Evolutionary conservation across 2,888 invertebrate genomes (phyloP).

Genomic region (Agonum fuliginosum): DNA sequence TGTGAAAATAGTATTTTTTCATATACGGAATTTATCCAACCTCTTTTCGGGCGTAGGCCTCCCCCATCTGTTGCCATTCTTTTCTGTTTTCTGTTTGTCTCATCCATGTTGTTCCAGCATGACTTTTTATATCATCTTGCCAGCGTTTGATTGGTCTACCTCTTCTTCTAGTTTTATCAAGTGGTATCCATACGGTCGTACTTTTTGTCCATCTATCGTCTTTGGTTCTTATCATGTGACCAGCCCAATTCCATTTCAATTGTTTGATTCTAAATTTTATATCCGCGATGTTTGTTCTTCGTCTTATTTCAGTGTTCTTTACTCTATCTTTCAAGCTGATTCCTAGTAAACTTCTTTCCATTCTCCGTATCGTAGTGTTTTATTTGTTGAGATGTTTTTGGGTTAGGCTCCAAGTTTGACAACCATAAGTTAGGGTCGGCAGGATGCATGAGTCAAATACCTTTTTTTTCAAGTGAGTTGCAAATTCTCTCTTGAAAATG

Average conservation of each 20-base stretch:
- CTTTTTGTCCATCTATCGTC: constrained; percentile 40
- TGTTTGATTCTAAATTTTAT: neutral
- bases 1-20: too few relatives aligned
- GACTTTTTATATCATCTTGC: constrained; percentile 9
- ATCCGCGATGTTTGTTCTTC: constrained; percentile 36
- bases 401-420: constrained; percentile 12
- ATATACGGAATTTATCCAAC: neutral
- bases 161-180: constrained; percentile 24
- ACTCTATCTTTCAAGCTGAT: constrained; percentile 31
- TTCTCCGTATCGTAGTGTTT: neutral
- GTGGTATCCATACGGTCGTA: constrained; percentile 7
- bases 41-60: neutral
- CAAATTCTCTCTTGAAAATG: neutral
- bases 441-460: neutral
- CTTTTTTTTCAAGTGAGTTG: neutral
- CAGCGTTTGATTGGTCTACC: constrained; percentile 21
- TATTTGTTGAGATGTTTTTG: too few relatives aligned
- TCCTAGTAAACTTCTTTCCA: constrained; percentile 28
- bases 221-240: constrained; percentile 34
- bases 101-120: neutral
- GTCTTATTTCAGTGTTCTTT: constrained; percentile 43
- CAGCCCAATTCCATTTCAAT: constrained; percentile 52
- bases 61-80: neutral
- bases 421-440: constrained; percentile 3
- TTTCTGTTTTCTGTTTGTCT: neutral